Evolutionary conservation across 2,797 vertebrate species (phyloP).

Genomic region (Salmo trutta): DNA sequence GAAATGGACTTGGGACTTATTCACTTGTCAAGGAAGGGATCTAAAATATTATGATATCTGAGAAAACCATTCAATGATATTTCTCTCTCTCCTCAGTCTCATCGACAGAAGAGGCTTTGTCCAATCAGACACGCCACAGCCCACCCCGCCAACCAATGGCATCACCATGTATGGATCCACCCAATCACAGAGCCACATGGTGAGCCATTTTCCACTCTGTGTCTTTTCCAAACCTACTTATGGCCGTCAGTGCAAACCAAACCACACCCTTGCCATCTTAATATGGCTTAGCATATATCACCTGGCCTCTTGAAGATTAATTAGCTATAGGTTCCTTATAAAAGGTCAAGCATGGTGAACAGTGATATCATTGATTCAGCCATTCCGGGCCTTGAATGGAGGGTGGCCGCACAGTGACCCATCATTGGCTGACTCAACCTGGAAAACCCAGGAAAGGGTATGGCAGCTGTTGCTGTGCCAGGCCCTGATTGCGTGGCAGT

Average conservation of each 20-base stretch:
- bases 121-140: conserved; percentile 84
- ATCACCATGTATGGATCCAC: conserved; percentile 93
- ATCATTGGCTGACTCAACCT: background rate
- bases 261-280: too few relatives aligned
- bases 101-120: conserved; percentile 93
- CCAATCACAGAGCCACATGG: conserved; percentile 96
- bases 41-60: background rate
- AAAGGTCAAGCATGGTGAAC: too few relatives aligned
- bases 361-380: too few relatives aligned
- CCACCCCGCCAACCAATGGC: conserved; percentile 87
- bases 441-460: background rate
- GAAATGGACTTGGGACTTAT: background rate
- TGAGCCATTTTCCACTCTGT: conserved; percentile 68
- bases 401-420: background rate
- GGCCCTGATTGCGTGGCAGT: background rate
- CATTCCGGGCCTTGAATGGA: background rate
- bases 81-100: conserved; percentile 71
- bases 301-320: too few relatives aligned
- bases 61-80: background rate
- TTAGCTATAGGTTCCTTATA: too few relatives aligned
- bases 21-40: background rate
- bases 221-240: background rate
- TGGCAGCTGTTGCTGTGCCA: background rate
- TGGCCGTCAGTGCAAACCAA: background rate
- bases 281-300: too few relatives aligned